Evolutionary conservation across 1,140 invertebrate species (phyloP), one percentile per base, ranked within the genome.

Genomic region (Chrysopa pallens): DNA sequence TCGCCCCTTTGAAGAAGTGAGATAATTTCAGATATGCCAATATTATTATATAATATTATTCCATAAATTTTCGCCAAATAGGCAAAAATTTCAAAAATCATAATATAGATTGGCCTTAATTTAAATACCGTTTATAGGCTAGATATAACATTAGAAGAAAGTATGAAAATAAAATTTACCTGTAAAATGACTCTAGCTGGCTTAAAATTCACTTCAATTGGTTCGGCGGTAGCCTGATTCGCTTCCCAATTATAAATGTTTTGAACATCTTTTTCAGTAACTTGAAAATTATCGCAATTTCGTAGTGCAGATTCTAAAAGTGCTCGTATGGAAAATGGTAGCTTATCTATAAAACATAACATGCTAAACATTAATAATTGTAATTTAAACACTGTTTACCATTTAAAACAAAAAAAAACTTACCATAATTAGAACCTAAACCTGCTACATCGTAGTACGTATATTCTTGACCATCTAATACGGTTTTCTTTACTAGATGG

Each of bases 261-360:
- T 45, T 84, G 64, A 1, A 98, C 90, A 70, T 98, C 93, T 40
- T 72, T 66, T 57, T 84, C 70, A 36, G 76, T 73, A 6, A 89
- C 75, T 60, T 93, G 86, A 58, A 97, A 96, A 51, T 88, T 83
- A 66, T 98, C 94, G 63, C 93, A 98, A 66, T 94, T 93, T 42
- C 95, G 68, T 1, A 98, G 78, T 28, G 89, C 90, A 6, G 92
- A 92, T 66, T 98, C 95, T 50, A 98, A 64, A 1, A 98, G 67
- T 6, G 97, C 80, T 56, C 91, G 70, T 41, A 98, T 84, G 5
- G 89, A 95, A 65, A 78, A 97, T 1, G 95, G 95, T n/a, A 98
- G 66, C 50, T 70, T 72, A 44, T 75, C 82, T 82, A 55, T 8
- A 69, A 67, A 48, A 50, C 40, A 43, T 38, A n/a, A n/a, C 29